phyloP scores from a whole-genome alignment of 2,113 vertebrate species.

The Tapirus terrestris region DNA sequence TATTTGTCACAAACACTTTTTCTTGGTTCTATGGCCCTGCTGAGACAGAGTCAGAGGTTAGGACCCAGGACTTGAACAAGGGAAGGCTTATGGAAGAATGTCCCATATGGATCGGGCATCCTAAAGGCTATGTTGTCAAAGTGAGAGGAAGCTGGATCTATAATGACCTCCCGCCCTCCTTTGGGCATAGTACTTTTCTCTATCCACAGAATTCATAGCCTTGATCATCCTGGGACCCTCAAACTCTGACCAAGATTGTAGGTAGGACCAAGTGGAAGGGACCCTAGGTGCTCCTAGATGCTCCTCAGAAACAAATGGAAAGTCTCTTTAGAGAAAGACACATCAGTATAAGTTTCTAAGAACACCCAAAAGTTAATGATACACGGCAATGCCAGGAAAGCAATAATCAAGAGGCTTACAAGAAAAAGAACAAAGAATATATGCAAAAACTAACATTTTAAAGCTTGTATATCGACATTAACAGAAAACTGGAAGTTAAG shows the following conservation, averaged over 20 bases:
- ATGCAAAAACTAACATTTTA: neutral
- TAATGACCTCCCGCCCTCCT: neutral
- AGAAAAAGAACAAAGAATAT: neutral
- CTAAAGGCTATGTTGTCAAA: neutral
- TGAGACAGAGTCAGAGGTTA: neutral
- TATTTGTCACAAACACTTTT: neutral
- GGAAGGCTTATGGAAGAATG: neutral
- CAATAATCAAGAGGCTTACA: neutral
- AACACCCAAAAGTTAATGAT: neutral
- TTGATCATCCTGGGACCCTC: neutral
- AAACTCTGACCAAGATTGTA: neutral
- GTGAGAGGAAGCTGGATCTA: neutral
- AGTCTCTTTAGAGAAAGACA: neutral
- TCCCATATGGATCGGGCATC: rapidly evolving
- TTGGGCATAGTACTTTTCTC: neutral
- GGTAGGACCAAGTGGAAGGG: neutral
- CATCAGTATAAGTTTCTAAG: neutral
- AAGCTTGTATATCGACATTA: neutral
- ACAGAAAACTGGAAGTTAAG: neutral
- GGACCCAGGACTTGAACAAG: neutral
- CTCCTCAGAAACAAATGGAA: neutral
- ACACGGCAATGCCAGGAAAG: neutral
- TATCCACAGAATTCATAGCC: neutral
- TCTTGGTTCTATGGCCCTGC: neutral
- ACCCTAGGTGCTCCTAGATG: neutral